A percentile compares a stretch with the other conserved stretches of the same genome.
These are phyloP conservation scores for Microtus ochrogaster DNA, from an alignment of 2,113 vertebrate genomes.

Conservation along the genomic window DNA sequence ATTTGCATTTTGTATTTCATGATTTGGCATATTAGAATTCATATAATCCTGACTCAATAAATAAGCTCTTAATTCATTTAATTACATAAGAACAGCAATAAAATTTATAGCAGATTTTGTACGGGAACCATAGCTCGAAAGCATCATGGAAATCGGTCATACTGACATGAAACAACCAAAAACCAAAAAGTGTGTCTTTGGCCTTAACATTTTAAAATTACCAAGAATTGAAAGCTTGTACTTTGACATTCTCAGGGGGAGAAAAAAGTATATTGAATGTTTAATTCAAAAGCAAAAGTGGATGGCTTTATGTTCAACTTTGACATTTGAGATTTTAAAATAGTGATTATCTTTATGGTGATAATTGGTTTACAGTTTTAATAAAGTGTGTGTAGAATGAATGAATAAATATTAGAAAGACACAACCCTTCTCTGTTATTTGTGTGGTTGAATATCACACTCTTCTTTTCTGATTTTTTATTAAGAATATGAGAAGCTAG, in stretches of 20 bases:
- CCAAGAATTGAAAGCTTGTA: not conserved
- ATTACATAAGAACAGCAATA: slow-evolving; percentile 26
- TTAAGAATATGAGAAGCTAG: not conserved
- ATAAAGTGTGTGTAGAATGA: not conserved
- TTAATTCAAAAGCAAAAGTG: not conserved
- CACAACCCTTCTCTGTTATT: not conserved
- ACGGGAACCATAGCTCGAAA: not conserved
- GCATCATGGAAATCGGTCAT: not conserved
- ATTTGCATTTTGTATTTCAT: not conserved
- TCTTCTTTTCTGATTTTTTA: not conserved
- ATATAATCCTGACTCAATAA: not conserved
- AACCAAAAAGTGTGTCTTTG: slow-evolving; percentile 11
- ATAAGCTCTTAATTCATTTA: not conserved
- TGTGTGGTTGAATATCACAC: not conserved
- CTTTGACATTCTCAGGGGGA: slow-evolving; percentile 6
- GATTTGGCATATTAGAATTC: not conserved
- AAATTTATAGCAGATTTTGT: not conserved
- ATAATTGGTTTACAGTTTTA: not conserved
- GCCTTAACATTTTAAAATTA: slow-evolving; percentile 24
- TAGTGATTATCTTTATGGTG: not conserved
- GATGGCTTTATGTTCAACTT: not conserved
- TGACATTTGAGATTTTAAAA: slow-evolving; percentile 15
- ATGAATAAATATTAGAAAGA: slow-evolving; percentile 9
- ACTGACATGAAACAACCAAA: not conserved
- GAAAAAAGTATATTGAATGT: slow-evolving; percentile 42